These are phyloP conservation scores for Channa striata DNA, from an alignment of 2,797 vertebrate species.

Conservation along the genomic window DNA sequence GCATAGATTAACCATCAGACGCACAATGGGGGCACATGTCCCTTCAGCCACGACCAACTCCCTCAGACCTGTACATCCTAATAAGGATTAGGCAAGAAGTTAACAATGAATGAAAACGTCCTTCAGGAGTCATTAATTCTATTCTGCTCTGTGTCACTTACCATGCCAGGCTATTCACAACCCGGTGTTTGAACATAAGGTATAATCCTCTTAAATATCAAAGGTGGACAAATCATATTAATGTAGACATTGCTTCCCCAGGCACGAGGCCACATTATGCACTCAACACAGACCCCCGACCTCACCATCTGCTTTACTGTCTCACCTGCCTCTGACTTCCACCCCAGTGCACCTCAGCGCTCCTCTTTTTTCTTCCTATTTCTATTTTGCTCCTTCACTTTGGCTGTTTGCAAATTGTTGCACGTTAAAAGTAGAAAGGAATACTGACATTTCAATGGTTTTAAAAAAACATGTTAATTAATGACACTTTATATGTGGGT, in stretches of 20 bases:
- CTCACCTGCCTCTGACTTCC: slow-evolving; percentile 61
- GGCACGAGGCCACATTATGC: slow-evolving; percentile 72
- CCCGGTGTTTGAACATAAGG: slow-evolving; percentile 83
- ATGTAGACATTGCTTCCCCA: slow-evolving; percentile 79
- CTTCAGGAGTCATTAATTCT: slow-evolving; percentile 83
- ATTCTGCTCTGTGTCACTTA: slow-evolving; percentile 81
- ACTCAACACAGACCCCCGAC: slow-evolving; percentile 63
- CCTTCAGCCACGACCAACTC: slow-evolving; percentile 70
- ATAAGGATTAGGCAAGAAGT: slow-evolving; percentile 88
- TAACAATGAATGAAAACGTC: slow-evolving; percentile 86
- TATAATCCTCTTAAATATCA: slow-evolving; percentile 88
- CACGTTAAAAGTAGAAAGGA: background rate
- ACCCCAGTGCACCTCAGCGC: slow-evolving; percentile 20
- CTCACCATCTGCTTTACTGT: slow-evolving; percentile 76
- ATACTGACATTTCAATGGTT: background rate
- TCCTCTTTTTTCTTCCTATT: background rate
- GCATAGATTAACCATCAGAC: slow-evolving; percentile 84
- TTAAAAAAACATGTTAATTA: background rate
- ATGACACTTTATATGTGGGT: background rate
- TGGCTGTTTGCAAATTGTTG: too few relatives aligned
- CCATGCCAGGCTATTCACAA: slow-evolving; percentile 76
- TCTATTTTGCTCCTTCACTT: background rate
- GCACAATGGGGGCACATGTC: slow-evolving; percentile 85
- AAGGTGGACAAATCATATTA: slow-evolving; percentile 86
- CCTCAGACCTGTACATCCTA: slow-evolving; percentile 80